phyloP scores from a whole-genome alignment of 2,888 invertebrate species.

The Parnassius orleans region DNA sequence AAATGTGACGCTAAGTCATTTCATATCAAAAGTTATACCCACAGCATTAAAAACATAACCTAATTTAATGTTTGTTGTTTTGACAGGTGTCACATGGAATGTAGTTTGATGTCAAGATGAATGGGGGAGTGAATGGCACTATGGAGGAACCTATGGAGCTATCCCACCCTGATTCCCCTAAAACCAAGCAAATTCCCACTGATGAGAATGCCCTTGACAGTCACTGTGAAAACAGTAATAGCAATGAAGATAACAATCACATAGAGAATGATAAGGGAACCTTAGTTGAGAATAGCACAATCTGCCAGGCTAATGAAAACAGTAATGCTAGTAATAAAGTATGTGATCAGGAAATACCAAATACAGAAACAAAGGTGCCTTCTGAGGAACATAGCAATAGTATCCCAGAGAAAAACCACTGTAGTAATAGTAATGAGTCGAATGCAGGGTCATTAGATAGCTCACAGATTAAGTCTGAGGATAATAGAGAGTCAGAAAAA shows the following conservation, averaged over 20 bases:
- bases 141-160: slow-evolving; percentile 61
- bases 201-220: slow-evolving; percentile 27
- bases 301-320: slow-evolving; percentile 33
- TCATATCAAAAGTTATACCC: slow-evolving; percentile 48
- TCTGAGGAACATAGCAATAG: slow-evolving; percentile 37
- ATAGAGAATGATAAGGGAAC: slow-evolving; percentile 33
- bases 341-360: slow-evolving; percentile 26
- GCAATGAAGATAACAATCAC: slow-evolving; percentile 38
- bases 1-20: slow-evolving; percentile 61
- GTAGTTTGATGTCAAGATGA: slow-evolving; percentile 57
- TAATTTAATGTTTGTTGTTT: slow-evolving; percentile 45
- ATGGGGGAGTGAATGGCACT: slow-evolving; percentile 63
- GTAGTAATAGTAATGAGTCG: slow-evolving; percentile 47
- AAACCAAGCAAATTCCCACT: slow-evolving; percentile 34
- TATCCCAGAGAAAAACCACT: slow-evolving; percentile 37
- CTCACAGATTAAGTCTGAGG: slow-evolving; percentile 39
- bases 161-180: slow-evolving; percentile 35
- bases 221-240: slow-evolving; percentile 40
- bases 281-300: slow-evolving; percentile 22
- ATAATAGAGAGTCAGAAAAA: slow-evolving; percentile 31
- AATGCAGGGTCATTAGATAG: slow-evolving; percentile 39
- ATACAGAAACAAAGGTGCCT: slow-evolving; percentile 27
- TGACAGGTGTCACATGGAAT: slow-evolving; percentile 64
- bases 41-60: slow-evolving; percentile 50
- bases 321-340: slow-evolving; percentile 32